These are phyloP conservation scores for Hippocampus guttulatus DNA, from an alignment of 2,113 vertebrate genomes.

Conservation along the genomic window DNA sequence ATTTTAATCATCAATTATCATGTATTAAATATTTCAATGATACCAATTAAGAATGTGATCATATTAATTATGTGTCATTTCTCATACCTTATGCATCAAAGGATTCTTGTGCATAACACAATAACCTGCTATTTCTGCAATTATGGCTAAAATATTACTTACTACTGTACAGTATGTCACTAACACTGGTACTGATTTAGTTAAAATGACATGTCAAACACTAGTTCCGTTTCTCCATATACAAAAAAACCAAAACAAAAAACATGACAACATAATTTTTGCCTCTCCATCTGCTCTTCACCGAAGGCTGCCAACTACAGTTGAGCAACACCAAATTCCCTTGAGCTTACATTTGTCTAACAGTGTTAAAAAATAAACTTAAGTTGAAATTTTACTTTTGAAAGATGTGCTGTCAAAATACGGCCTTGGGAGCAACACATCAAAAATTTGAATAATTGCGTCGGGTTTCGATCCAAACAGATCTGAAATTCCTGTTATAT, in stretches of 20 bases:
- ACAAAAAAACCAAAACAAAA: background rate
- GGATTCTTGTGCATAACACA: background rate
- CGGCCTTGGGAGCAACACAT: background rate
- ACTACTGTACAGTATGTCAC: slow-evolving; percentile 35
- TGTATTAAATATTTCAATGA: too few relatives aligned
- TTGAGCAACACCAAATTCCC: slow-evolving; percentile 21
- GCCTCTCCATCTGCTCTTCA: background rate
- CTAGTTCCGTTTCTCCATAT: slow-evolving; percentile 22
- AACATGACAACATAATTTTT: background rate
- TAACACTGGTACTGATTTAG: background rate
- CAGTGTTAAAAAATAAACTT: background rate
- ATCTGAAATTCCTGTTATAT: background rate
- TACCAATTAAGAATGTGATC: too few relatives aligned
- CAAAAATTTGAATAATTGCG: background rate
- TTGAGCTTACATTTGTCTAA: background rate
- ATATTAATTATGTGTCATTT: too few relatives aligned
- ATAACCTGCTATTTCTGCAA: background rate
- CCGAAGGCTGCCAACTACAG: slow-evolving; percentile 43
- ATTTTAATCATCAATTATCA: too few relatives aligned
- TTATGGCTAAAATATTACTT: background rate
- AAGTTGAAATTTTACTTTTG: background rate
- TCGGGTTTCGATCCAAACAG: background rate
- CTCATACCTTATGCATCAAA: too few relatives aligned
- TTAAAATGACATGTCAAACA: background rate
- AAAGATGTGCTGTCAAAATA: background rate